Conservation (phyloP, 2,888 invertebrate species). For the Drosophila antonietae region DNA sequence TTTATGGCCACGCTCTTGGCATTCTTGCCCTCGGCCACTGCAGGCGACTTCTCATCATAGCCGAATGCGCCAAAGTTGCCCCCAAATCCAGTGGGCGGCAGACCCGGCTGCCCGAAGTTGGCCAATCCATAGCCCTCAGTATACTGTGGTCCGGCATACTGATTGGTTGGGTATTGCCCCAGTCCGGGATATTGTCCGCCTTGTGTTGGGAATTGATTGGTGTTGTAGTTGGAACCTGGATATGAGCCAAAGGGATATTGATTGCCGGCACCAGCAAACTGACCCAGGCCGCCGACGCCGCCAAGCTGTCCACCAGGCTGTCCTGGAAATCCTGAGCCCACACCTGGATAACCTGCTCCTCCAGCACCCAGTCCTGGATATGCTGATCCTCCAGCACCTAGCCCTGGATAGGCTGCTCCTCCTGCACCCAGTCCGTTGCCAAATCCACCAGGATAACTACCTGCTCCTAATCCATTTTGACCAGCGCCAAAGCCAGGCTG, state of each 20-base stretch:
- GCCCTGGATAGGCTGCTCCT: slow-evolving; percentile 36
- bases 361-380: slow-evolving; percentile 10
- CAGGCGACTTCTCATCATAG: slow-evolving; percentile 68
- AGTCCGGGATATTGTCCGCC: slow-evolving; percentile 61
- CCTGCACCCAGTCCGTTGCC: slow-evolving; percentile 11
- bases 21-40: slow-evolving; percentile 69
- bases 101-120: slow-evolving; percentile 48
- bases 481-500: slow-evolving; percentile 57
- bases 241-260: slow-evolving; percentile 48
- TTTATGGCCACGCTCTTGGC: slow-evolving; percentile 51
- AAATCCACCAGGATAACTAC: slow-evolving; percentile 4
- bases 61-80: slow-evolving; percentile 48
- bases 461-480: slow-evolving; percentile 58
- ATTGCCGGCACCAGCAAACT: slow-evolving; percentile 27
- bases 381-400: slow-evolving; percentile 3
- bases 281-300: slow-evolving; percentile 34
- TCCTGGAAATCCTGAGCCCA: slow-evolving; percentile 10
- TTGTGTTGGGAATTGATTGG: slow-evolving; percentile 32
- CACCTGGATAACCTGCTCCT: slow-evolving; percentile 10
- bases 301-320: slow-evolving; percentile 38
- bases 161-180: slow-evolving; percentile 53
- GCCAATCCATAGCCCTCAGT: slow-evolving; percentile 78
- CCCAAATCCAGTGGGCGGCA: slow-evolving; percentile 40
- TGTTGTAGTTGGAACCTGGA: slow-evolving; percentile 44
- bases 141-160: slow-evolving; percentile 63